Percentiles rank a stretch among this genome's conserved stretches.
Conservation (phyloP, 2,888 invertebrate species). For the Orthonevra nobilis region DNA sequence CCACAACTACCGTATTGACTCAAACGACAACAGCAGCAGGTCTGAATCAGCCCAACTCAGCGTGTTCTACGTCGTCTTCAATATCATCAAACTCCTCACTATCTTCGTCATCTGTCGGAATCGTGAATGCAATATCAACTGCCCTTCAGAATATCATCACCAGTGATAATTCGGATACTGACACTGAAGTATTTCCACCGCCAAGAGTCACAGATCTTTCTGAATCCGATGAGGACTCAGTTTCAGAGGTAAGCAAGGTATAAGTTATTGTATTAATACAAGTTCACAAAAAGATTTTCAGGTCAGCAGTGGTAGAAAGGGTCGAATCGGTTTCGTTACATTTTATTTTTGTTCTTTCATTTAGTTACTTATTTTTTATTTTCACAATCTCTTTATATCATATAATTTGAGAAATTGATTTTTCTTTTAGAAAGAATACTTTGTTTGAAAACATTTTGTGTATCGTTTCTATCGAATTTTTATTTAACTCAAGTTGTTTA, state of each 20-base stretch:
- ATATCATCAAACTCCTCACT: slow-evolving; percentile 78
- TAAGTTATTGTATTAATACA: neutral
- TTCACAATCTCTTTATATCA: too few species aligned
- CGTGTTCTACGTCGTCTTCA: slow-evolving; percentile 75
- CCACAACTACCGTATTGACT: slow-evolving; percentile 81
- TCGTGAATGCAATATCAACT: slow-evolving; percentile 77
- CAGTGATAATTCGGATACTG: slow-evolving; percentile 93
- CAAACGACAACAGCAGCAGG: slow-evolving; percentile 82
- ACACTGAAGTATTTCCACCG: slow-evolving; percentile 89
- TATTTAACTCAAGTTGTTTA: too few species aligned
- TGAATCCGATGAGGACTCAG: slow-evolving; percentile 97
- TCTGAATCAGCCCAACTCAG: slow-evolving; percentile 68
- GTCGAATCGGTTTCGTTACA: too few species aligned
- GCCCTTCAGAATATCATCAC: slow-evolving; percentile 81
- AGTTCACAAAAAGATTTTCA: neutral
- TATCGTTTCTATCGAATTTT: too few species aligned
- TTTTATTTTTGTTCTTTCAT: too few species aligned
- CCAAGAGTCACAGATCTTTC: slow-evolving; percentile 96
- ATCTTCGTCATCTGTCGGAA: slow-evolving; percentile 77
- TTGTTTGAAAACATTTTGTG: too few species aligned
- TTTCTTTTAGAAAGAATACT: too few species aligned
- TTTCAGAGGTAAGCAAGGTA: slow-evolving; percentile 90
- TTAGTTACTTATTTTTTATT: too few species aligned
- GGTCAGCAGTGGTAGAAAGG: slow-evolving; percentile 11
- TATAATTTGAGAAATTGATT: too few species aligned